phyloP scores from a whole-genome alignment of 2,797 vertebrate species.

The Chrosomus eos region DNA sequence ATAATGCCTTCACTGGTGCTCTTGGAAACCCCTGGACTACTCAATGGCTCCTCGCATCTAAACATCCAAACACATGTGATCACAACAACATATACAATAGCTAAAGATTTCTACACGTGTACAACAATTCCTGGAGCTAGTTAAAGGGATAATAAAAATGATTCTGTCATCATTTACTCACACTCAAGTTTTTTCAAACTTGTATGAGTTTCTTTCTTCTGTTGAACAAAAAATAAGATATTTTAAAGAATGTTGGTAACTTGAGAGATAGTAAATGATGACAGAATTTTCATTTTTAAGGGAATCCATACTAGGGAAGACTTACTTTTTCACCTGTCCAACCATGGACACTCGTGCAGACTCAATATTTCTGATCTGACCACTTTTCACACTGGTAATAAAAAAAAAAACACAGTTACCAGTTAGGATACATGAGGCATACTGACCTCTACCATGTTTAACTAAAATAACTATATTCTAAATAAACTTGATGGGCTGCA shows the following conservation, averaged over 20 bases:
- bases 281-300: background rate
- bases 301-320: background rate
- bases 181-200: too few species aligned
- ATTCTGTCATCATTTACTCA: too few species aligned
- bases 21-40: constrained; percentile 84
- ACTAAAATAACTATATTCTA: background rate
- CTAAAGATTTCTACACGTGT: background rate
- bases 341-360: constrained; percentile 97
- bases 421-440: background rate
- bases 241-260: too few species aligned
- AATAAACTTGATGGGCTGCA: background rate
- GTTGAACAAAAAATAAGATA: too few species aligned
- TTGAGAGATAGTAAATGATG: too few species aligned
- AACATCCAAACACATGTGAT: constrained; percentile 4
- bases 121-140: background rate
- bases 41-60: constrained; percentile 88
- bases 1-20: constrained; percentile 92
- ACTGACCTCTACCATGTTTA: background rate
- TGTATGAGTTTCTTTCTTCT: too few species aligned
- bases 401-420: background rate
- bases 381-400: constrained; percentile 91
- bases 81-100: background rate
- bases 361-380: constrained; percentile 95
- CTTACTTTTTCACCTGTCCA: constrained; percentile 92
- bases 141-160: too few species aligned